phyloP scores from a whole-genome alignment of 1,140 invertebrate genomes.

The Tetranychus urticae region DNA sequence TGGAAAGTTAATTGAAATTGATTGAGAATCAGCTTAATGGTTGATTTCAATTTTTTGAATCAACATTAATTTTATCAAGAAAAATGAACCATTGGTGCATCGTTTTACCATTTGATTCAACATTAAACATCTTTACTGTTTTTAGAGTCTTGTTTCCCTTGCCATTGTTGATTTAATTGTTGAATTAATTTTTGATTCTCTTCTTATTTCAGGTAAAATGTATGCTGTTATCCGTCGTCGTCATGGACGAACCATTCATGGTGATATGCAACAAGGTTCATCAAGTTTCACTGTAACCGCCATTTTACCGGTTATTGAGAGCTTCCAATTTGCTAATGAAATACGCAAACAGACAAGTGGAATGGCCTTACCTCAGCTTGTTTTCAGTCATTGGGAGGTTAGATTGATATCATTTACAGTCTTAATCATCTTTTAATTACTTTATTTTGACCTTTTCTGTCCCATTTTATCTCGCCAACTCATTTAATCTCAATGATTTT shows the following conservation, averaged over 20 bases:
- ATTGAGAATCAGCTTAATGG: too few species aligned
- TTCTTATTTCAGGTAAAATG: constrained; percentile 45
- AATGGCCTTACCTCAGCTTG: constrained; percentile 72
- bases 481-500: neutral
- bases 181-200: neutral
- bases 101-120: too few species aligned
- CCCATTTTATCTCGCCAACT: neutral
- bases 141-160: neutral
- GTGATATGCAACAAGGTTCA: constrained; percentile 64
- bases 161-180: neutral
- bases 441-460: neutral
- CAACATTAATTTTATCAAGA: too few species aligned
- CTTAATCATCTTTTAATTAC: neutral
- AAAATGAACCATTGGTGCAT: too few species aligned
- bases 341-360: constrained; percentile 81
- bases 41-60: too few species aligned
- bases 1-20: too few species aligned
- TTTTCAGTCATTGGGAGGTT: constrained; percentile 95
- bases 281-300: constrained; percentile 69
- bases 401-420: constrained; percentile 12
- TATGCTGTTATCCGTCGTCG: constrained; percentile 71
- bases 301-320: constrained; percentile 78
- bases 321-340: constrained; percentile 78
- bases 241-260: constrained; percentile 61
- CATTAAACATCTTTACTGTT: neutral